Conservation (phyloP, 2,113 vertebrate genomes). For the Mormyrus iriodes region DNA sequence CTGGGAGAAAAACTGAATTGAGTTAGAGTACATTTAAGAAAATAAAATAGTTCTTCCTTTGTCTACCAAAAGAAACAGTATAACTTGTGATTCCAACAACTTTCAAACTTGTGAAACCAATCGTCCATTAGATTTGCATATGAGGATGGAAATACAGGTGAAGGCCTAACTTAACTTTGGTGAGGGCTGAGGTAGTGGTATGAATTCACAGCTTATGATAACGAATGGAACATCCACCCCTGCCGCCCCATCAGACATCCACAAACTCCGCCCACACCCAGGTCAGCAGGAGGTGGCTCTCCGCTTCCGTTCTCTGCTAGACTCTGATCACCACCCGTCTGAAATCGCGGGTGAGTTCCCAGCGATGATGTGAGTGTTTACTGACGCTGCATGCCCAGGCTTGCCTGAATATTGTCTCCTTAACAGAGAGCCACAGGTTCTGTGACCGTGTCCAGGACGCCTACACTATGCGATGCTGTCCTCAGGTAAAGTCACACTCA, state of each 20-base stretch:
- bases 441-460: constrained; percentile 95
- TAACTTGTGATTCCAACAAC: not conserved
- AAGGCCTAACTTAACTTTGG: not conserved
- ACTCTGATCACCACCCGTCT: constrained; percentile 95
- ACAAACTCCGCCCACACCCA: constrained; percentile 79
- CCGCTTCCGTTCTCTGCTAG: constrained; percentile 87
- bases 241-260: constrained; percentile 73
- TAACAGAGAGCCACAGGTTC: constrained; percentile 89
- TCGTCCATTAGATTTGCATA: not conserved
- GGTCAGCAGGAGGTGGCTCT: constrained; percentile 89
- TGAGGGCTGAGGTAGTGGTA: not conserved
- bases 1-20: not conserved
- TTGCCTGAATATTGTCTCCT: constrained; percentile 11
- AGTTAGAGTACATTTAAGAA: not conserved
- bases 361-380: not conserved
- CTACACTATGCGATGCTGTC: constrained; percentile 93
- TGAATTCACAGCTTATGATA: not conserved
- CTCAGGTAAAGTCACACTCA: constrained; percentile 72
- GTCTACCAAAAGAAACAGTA: not conserved
- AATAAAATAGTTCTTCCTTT: not conserved
- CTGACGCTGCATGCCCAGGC: not conserved
- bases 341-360: constrained; percentile 82
- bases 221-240: not conserved
- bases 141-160: not conserved
- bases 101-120: not conserved